phyloP scores from a whole-genome alignment of 2,797 vertebrate species.

The Tangara arthus region DNA sequence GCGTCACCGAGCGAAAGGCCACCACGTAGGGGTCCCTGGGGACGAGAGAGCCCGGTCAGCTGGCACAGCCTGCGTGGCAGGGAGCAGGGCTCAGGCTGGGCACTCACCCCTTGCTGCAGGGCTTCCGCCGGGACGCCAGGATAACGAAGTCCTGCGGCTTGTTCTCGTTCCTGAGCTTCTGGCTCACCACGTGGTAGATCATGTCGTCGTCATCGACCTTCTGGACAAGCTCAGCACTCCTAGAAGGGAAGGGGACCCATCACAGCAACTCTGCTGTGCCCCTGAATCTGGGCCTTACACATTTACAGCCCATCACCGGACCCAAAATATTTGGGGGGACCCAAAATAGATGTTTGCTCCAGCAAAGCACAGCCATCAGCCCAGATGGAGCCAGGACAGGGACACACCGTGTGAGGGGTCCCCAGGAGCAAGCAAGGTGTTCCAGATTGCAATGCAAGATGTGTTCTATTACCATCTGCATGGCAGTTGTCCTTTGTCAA shows the following conservation, averaged over 20 bases:
- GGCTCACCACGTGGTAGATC: slow-evolving; percentile 87
- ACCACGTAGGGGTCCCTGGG: slow-evolving; percentile 91
- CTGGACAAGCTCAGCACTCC: slow-evolving; percentile 85
- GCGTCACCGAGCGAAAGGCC: slow-evolving; percentile 89
- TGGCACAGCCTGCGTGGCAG: rapidly evolving
- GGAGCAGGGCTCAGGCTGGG: rapidly evolving
- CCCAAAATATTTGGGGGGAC: neutral
- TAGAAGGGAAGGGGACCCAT: neutral
- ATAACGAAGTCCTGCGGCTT: slow-evolving; percentile 91
- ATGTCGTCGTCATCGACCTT: slow-evolving; percentile 88
- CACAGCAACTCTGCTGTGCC: neutral
- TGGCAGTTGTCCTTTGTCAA: too few species aligned
- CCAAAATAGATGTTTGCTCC: neutral
- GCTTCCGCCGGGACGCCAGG: slow-evolving; percentile 87
- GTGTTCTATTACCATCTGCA: too few species aligned
- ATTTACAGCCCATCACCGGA: neutral
- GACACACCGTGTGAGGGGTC: too few species aligned
- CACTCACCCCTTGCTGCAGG: slow-evolving; percentile 85
- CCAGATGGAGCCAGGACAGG: rapidly evolving
- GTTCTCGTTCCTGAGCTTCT: slow-evolving; percentile 71
- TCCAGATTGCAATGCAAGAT: too few species aligned
- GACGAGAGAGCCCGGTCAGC: neutral
- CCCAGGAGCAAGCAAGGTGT: neutral
- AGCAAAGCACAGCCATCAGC: neutral
- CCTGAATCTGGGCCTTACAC: neutral